Conservation (phyloP, 2,113 vertebrate species). For the Noturus placidus region DNA sequence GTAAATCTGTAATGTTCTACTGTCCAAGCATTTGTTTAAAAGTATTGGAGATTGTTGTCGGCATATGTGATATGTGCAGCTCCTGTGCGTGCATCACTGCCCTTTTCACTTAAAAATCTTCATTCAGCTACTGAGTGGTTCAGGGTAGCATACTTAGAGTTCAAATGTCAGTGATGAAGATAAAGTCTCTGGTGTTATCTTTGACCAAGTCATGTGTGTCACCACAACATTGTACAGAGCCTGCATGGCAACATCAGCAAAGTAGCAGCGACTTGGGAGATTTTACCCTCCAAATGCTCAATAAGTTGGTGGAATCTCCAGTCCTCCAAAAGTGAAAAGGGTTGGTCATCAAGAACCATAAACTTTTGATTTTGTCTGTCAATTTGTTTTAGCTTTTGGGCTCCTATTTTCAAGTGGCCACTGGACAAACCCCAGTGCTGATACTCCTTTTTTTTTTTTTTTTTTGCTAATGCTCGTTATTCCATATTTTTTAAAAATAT, state of each 20-base stretch:
- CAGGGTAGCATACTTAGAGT: neutral
- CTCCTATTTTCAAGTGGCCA: constrained; percentile 1
- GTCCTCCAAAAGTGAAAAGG: constrained; percentile 22
- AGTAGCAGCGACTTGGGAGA: neutral
- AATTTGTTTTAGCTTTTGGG: constrained; percentile 12
- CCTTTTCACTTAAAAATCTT: neutral
- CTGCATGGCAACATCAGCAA: constrained; percentile 14
- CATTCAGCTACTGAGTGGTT: neutral
- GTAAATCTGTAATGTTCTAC: neutral
- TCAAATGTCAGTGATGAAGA: neutral
- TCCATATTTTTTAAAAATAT: constrained; percentile 15
- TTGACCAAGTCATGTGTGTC: constrained; percentile 1
- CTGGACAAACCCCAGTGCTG: neutral
- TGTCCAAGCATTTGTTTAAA: constrained; percentile 12
- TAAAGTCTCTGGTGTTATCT: neutral
- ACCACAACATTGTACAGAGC: constrained; percentile 1
- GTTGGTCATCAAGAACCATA: constrained; percentile 22
- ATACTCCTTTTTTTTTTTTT: neutral
- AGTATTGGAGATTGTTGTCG: neutral
- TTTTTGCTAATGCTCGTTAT: constrained; percentile 21
- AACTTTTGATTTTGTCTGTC: neutral
- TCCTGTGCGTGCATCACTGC: neutral
- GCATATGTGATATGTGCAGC: too few relatives aligned
- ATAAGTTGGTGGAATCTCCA: neutral
- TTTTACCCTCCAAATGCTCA: constrained; percentile 27